A percentile compares a stretch with the other conserved stretches of the same genome.
Evolutionary conservation across 2,113 vertebrate species (phyloP).

Genomic region (Gulo gulo): DNA sequence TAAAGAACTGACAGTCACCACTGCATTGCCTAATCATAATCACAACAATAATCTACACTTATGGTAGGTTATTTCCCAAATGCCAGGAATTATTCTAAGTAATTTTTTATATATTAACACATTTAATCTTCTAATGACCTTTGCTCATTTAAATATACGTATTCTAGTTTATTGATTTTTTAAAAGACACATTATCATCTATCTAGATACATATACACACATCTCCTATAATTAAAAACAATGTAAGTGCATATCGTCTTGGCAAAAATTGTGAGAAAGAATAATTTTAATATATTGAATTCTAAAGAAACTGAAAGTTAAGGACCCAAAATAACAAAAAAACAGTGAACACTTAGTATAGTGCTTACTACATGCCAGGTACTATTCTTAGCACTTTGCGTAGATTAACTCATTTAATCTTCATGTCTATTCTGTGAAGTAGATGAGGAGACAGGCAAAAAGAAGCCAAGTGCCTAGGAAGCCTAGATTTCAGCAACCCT

Average conservation of each 20-base stretch:
- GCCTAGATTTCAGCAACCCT: neutral
- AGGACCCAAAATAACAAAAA: slow-evolving; percentile 12
- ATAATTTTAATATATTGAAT: neutral
- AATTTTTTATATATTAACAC: neutral
- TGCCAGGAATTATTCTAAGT: neutral
- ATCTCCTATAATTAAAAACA: neutral
- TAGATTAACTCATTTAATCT: neutral
- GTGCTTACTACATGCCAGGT: neutral
- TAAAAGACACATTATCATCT: neutral
- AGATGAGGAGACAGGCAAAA: neutral
- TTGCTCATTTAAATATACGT: neutral
- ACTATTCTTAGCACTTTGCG: neutral
- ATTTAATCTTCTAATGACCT: neutral
- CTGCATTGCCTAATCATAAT: neutral
- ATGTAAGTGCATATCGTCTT: neutral
- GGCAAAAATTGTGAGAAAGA: slow-evolving; percentile 10
- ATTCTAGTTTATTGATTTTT: slow-evolving; percentile 23
- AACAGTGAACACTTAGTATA: neutral
- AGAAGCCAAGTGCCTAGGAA: neutral
- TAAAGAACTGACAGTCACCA: neutral
- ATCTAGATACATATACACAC: neutral
- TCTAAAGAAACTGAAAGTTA: slow-evolving; percentile 1
- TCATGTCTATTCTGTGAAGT: neutral
- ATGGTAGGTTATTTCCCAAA: neutral
- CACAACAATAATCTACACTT: neutral